Evolutionary conservation across 2,113 vertebrate species (phyloP).

Genomic region (Platysteira castanea): DNA sequence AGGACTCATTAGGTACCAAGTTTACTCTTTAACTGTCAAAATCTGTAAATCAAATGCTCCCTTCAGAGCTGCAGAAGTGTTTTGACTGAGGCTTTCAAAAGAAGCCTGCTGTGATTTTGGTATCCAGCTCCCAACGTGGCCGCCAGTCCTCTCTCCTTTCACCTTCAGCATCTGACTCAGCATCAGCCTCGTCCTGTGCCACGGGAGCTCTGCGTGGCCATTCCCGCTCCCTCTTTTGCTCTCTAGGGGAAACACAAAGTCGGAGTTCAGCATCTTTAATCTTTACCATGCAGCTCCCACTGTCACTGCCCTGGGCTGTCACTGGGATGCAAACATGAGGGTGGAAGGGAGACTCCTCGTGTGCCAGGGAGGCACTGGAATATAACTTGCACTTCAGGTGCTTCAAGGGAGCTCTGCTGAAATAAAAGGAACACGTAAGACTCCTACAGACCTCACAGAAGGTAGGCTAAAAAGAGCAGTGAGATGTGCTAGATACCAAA

Average conservation of each 20-base stretch:
- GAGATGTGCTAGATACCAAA: neutral
- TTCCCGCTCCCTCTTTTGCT: neutral
- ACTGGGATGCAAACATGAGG: neutral
- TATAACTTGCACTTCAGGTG: neutral
- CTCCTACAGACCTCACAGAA: neutral
- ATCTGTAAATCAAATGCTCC: neutral
- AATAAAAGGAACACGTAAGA: neutral
- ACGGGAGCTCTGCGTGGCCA: neutral
- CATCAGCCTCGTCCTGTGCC: neutral
- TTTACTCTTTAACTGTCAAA: neutral
- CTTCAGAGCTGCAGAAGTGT: neutral
- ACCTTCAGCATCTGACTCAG: neutral
- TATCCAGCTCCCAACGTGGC: neutral
- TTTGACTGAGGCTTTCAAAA: neutral
- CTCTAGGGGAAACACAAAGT: neutral
- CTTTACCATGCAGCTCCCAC: neutral
- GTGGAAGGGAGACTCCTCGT: neutral
- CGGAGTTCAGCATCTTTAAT: neutral
- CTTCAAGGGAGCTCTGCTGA: neutral
- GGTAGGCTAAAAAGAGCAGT: neutral
- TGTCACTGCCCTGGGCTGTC: neutral
- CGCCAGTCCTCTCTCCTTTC: neutral
- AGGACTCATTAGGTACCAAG: neutral
- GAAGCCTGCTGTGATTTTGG: neutral
- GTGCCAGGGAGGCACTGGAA: neutral